A percentile compares a stretch with the other conserved stretches of the same genome.
phyloP scores from a whole-genome alignment of 2,888 invertebrate genomes.

The Thera obeliscata region DNA sequence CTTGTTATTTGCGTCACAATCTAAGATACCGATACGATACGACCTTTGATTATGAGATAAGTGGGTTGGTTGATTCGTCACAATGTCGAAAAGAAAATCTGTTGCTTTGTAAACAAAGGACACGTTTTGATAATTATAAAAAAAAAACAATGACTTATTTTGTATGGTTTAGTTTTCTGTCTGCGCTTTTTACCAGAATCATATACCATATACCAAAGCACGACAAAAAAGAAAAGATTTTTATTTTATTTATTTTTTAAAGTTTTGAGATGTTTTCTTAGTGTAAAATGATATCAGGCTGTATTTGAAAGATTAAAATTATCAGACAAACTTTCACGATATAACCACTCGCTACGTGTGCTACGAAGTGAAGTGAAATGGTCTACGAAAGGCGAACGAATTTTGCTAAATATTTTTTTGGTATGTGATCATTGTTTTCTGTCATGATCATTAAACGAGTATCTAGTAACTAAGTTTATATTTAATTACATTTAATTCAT shows the following conservation, averaged over 20 bases:
- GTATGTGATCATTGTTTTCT: not conserved
- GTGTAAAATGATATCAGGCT: too few species aligned
- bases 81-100: constrained; percentile 27
- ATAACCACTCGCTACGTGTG: not conserved
- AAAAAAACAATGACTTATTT: too few species aligned
- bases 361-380: constrained; percentile 9
- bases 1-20: constrained; percentile 22
- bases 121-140: constrained; percentile 12
- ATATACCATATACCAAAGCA: too few species aligned
- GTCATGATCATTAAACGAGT: not conserved
- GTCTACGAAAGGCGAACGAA: constrained; percentile 16
- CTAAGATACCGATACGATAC: constrained; percentile 26
- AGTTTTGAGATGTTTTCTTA: too few species aligned
- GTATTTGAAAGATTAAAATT: too few species aligned
- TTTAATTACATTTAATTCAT: too few species aligned
- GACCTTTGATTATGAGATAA: constrained; percentile 33
- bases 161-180: not conserved
- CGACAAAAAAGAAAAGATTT: too few species aligned
- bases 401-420: not conserved
- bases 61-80: constrained; percentile 23
- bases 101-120: constrained; percentile 24
- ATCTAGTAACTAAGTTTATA: not conserved
- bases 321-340: too few species aligned
- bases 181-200: too few species aligned
- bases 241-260: too few species aligned